A percentile compares a stretch with the other conserved stretches of the same genome.
phyloP scores from a whole-genome alignment of 2,797 vertebrate species.

The Argyrosomus regius region DNA sequence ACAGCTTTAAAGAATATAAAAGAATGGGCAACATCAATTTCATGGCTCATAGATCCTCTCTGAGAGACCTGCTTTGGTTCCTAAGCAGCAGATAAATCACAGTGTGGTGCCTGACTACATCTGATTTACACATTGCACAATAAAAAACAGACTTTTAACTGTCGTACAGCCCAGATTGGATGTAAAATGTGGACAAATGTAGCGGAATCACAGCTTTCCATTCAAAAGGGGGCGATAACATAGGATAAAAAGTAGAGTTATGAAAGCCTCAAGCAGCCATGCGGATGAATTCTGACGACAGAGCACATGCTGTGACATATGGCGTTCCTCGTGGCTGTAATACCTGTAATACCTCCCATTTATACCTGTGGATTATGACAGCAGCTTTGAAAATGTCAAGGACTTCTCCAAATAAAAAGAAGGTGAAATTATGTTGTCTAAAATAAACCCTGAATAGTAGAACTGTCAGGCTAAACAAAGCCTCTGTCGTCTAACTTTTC shows the following conservation, averaged over 20 bases:
- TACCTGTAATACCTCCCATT: constrained; percentile 57
- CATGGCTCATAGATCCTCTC: constrained; percentile 50
- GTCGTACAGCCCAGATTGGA: not conserved
- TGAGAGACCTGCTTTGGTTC: constrained; percentile 37
- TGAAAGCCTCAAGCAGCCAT: not conserved
- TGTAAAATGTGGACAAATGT: not conserved
- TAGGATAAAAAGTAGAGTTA: not conserved
- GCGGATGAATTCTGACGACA: constrained; percentile 13
- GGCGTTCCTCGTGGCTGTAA: constrained; percentile 51
- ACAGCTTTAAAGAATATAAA: constrained; percentile 32
- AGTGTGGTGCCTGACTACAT: not conserved
- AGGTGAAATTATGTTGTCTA: constrained; percentile 14
- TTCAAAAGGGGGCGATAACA: not conserved
- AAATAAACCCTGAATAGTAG: constrained; percentile 9
- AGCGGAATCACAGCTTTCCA: not conserved
- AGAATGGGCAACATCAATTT: constrained; percentile 39
- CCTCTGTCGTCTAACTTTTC: not conserved
- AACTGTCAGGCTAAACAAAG: not conserved
- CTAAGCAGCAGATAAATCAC: constrained; percentile 53
- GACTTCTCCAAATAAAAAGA: constrained; percentile 48
- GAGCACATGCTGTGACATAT: constrained; percentile 59
- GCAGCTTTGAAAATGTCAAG: constrained; percentile 70
- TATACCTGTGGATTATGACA: constrained; percentile 64
- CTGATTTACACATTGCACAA: constrained; percentile 16
- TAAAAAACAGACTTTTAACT: constrained; percentile 15